Percentiles rank a stretch among this genome's conserved stretches.
phyloP scores from a whole-genome alignment of 2,113 vertebrate species.

The Scolopax mira region DNA sequence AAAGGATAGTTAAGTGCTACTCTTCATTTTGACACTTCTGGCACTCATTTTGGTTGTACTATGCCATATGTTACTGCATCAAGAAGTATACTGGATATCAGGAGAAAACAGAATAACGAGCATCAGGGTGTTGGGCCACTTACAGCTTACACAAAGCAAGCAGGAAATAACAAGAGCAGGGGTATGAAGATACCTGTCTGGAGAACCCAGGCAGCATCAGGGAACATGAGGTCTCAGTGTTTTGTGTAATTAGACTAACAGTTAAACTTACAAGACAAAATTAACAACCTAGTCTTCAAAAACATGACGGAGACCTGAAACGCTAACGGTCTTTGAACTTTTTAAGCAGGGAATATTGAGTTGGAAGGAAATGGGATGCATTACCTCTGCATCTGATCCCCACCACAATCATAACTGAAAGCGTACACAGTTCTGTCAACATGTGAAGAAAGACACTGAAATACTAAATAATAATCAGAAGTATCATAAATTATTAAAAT shows the following conservation, averaged over 20 bases:
- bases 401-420: background rate
- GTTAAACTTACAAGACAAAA: background rate
- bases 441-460: background rate
- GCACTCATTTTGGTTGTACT: background rate
- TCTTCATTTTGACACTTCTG: background rate
- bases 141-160: background rate
- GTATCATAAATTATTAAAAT: background rate
- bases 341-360: background rate
- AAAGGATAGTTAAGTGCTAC: background rate
- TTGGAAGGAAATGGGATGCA: background rate
- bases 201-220: background rate
- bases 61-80: background rate
- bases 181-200: background rate
- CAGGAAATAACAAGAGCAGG: background rate
- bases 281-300: background rate
- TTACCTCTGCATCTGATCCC: background rate
- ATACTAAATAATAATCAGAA: background rate
- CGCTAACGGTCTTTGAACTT: background rate
- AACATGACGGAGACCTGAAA: background rate
- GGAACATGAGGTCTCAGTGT: background rate
- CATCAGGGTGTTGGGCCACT: background rate
- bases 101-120: background rate
- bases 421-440: accelerated
- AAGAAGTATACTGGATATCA: background rate
- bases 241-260: background rate